Conservation (phyloP, 1,140 invertebrate genomes). For the Asobara japonica region DNA sequence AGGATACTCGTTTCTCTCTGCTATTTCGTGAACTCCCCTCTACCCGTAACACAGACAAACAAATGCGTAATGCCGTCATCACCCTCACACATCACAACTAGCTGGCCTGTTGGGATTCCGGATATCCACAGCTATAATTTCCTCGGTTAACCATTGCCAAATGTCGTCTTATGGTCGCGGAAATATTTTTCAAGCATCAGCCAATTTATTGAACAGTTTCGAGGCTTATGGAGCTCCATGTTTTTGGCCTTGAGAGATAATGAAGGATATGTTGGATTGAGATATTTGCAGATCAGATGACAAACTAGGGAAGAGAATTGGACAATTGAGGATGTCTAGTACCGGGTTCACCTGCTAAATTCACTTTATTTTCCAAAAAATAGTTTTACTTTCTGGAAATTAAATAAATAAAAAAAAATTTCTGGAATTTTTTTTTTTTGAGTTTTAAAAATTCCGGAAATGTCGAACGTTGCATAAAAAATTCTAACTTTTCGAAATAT, state of each 20-base stretch:
- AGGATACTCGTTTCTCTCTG: conserved; percentile 47
- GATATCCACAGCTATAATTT: conserved; percentile 10
- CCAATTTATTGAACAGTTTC: not conserved
- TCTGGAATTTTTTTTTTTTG: too few species aligned
- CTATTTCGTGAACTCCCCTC: conserved; percentile 35
- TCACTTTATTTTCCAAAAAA: too few species aligned
- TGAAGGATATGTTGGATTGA: not conserved
- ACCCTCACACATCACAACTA: conserved; percentile 35
- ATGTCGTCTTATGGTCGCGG: not conserved
- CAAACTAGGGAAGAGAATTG: too few species aligned
- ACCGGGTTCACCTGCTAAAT: too few species aligned
- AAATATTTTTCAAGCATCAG: conserved; percentile 1
- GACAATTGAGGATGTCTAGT: not conserved
- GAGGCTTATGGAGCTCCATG: not conserved
- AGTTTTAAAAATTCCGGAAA: too few species aligned
- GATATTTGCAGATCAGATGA: not conserved
- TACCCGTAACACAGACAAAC: conserved; percentile 45
- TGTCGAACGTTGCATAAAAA: too few species aligned
- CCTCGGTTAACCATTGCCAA: not conserved
- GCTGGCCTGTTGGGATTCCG: not conserved
- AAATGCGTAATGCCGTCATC: conserved; percentile 60
- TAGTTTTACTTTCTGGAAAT: too few species aligned
- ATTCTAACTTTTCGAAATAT: too few species aligned
- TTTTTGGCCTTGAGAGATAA: not conserved
- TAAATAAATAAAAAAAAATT: too few species aligned